Base-by-base conservation (phyloP, 2,113 vertebrate species). In the Tragelaphus buxtoni region DNA sequence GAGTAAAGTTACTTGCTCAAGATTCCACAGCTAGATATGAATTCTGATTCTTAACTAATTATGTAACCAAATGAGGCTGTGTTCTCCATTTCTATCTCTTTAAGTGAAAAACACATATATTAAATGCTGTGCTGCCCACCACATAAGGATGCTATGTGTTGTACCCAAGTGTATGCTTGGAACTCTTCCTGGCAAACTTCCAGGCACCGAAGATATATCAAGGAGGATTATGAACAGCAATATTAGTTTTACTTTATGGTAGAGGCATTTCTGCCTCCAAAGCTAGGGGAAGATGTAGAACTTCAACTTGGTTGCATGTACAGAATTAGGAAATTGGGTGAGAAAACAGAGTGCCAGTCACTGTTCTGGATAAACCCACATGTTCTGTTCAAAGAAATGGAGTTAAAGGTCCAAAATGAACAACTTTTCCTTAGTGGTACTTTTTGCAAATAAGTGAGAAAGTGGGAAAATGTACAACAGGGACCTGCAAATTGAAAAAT, bases 401-500 rank as follows among this genome's bases (percentile, higher is more conserved):
- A 4, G 9, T 45, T 53, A 72, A 91, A 69, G 51, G 30, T 61
- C 56, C n/a, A 93, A 77, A 88, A 95, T 30, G 4, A 79, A 35
- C 47, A 77, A 79, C 60, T 28, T 74, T 87, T 92, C 63, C 56
- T 74, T 35, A 81, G 20, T 30, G 9, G 63, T 55, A 55, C 11
- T 17, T 92, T 92, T 60, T 63, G 32, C 49, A 93, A 96, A 93
- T 45, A 87, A 69, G n/a, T 55, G 39, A 93, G 39, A 88, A 91
- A 30, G 3, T 35, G 47, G 10, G 11, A 61, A 95, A 82, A 60
- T 35, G 11, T 56, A 60, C 35, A 55, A 58, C 0, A 45, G 28
- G 30, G 26, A 93, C 20, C 16, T 45, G 6, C 32, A 88, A 55
- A 84, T 17, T 55, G 77, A 96, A 94, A 94, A 56, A 56, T 30